Evolutionary conservation across 2,797 vertebrate genomes (phyloP).

Genomic region (Oreochromis grahami): DNA sequence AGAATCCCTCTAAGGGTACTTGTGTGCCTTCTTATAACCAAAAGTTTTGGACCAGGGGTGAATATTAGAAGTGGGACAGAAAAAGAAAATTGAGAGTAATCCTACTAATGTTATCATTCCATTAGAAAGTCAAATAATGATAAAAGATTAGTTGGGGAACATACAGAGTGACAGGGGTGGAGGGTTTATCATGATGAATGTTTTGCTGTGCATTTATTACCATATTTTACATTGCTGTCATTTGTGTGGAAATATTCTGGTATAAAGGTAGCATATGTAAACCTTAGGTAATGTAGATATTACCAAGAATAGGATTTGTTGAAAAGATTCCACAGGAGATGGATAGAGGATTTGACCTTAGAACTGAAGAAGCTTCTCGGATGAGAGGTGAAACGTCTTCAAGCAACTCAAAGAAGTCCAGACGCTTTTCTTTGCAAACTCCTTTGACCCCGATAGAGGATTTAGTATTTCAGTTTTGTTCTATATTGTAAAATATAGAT

Average conservation of each 20-base stretch:
- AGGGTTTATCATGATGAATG: background rate
- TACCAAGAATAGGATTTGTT: background rate
- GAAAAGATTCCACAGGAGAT: background rate
- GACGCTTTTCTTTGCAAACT: too few species aligned
- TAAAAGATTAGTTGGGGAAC: background rate
- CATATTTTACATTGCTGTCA: background rate
- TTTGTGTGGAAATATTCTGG: background rate
- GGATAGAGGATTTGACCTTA: background rate
- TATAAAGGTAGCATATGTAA: background rate
- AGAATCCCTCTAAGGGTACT: background rate
- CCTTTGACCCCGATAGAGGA: too few species aligned
- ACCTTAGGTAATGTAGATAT: background rate
- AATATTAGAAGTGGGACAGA: background rate
- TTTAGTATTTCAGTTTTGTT: background rate
- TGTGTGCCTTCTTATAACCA: background rate
- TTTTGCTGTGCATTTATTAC: too few species aligned
- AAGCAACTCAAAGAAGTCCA: too few species aligned
- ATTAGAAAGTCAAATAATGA: background rate
- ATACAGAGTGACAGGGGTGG: background rate
- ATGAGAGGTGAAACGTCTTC: too few species aligned
- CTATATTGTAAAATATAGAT: background rate
- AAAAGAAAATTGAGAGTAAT: background rate
- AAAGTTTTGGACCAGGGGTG: background rate
- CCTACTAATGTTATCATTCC: background rate
- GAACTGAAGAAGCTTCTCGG: too few species aligned